Percentiles rank a stretch among this genome's conserved stretches.
Conservation (phyloP, 1,140 invertebrate species). For the Trichomalopsis sarcophagae region DNA sequence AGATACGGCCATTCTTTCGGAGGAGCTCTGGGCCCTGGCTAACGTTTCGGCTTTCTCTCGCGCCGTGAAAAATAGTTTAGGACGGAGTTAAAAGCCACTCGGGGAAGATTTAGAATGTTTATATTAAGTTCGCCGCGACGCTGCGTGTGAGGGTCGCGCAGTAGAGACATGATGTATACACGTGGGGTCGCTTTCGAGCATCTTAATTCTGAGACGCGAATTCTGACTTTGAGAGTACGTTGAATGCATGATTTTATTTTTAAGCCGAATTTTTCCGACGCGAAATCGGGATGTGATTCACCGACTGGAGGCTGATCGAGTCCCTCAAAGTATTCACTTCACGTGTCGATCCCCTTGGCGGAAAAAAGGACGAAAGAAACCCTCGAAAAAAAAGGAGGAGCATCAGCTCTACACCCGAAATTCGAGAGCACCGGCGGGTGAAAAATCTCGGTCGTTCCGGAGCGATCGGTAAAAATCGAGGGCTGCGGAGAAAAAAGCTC, state of each 20-base stretch:
- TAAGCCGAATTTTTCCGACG: too few relatives aligned
- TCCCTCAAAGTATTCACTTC: not conserved
- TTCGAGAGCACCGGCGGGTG: not conserved
- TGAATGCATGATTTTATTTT: too few relatives aligned
- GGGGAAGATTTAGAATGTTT: constrained; percentile 50
- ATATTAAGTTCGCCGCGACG: constrained; percentile 38
- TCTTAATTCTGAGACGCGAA: not conserved
- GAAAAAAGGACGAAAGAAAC: not conserved
- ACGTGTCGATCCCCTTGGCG: not conserved
- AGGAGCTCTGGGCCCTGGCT: not conserved
- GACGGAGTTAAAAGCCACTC: constrained; percentile 38
- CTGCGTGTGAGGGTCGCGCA: too few relatives aligned
- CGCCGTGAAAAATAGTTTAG: constrained; percentile 30
- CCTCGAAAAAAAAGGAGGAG: not conserved
- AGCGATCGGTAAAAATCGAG: constrained; percentile 43
- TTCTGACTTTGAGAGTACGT: not conserved
- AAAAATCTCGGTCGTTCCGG: constrained; percentile 27
- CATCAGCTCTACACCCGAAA: not conserved
- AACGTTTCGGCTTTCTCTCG: constrained; percentile 26
- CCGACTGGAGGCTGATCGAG: too few relatives aligned
- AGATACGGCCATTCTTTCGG: constrained; percentile 47
- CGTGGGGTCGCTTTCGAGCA: not conserved
- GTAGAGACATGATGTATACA: not conserved
- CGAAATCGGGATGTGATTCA: too few relatives aligned
- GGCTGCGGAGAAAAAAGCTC: not conserved